Conservation (phyloP, 2,113 vertebrate species). For the Hydrochoerus hydrochaeris region DNA sequence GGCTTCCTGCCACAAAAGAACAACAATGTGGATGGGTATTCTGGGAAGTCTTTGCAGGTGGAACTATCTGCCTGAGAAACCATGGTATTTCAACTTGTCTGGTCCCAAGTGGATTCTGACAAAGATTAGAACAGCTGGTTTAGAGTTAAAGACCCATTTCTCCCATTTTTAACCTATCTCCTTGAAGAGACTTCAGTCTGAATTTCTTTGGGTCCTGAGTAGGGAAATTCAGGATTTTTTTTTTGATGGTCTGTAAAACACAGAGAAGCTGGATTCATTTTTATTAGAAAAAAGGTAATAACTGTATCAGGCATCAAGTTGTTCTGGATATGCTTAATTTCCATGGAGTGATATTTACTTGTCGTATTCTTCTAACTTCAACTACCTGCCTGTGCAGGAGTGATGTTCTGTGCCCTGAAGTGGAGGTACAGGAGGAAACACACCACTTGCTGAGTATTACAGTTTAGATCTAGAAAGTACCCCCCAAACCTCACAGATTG, state of each 20-base stretch:
- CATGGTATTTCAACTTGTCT: neutral
- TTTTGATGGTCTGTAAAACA: neutral
- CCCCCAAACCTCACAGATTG: neutral
- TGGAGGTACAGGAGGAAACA: constrained; percentile 45
- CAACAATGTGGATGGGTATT: neutral
- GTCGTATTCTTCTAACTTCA: constrained; percentile 51
- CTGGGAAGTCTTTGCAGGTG: neutral
- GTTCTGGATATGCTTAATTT: constrained; percentile 53
- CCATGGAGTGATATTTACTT: constrained; percentile 33
- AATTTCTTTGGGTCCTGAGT: neutral
- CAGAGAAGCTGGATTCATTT: neutral
- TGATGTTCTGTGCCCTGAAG: neutral
- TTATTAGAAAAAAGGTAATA: neutral
- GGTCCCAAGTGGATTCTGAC: neutral
- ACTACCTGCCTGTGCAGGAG: neutral
- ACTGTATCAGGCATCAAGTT: neutral
- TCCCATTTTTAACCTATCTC: neutral
- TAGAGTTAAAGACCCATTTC: neutral
- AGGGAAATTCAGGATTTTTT: neutral
- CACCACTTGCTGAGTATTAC: neutral
- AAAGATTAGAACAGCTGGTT: neutral
- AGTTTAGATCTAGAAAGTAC: neutral
- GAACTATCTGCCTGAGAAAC: neutral
- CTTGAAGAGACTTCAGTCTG: neutral
- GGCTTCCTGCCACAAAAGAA: neutral